phyloP scores from a whole-genome alignment of 2,113 vertebrate genomes.

The Lagopus leucura region DNA sequence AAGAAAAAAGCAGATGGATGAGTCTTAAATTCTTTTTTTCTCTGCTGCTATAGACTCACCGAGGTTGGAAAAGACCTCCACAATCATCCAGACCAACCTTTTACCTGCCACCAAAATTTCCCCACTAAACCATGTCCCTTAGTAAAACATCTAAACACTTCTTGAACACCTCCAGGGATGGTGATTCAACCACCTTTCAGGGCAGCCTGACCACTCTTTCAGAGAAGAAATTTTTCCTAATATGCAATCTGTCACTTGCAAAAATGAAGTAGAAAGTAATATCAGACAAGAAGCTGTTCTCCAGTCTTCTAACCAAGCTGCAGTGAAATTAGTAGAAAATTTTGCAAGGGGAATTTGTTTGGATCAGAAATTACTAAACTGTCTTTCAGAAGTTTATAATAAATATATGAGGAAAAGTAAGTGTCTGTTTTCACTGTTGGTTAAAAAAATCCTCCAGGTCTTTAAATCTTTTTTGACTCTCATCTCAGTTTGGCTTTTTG shows the following conservation, averaged over 20 bases:
- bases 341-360: not conserved
- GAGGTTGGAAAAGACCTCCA: no score
- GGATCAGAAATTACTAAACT: not conserved
- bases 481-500: not conserved
- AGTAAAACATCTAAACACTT: no score
- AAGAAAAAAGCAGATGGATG: conserved; percentile 46
- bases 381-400: not conserved
- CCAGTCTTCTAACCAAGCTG: not conserved
- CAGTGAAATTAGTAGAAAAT: not conserved
- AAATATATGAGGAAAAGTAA: not conserved
- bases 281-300: conserved; percentile 13
- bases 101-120: no score
- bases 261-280: conserved; percentile 28
- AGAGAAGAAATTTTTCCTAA: no score
- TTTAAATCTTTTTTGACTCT: not conserved
- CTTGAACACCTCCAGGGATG: no score
- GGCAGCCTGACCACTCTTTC: no score
- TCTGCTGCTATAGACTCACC: not conserved
- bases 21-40: not conserved
- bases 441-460: not conserved
- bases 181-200: no score
- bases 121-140: no score
- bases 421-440: not conserved
- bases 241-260: not conserved
- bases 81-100: no score